A percentile compares a stretch with the other conserved stretches of the same genome.
Evolutionary conservation across 2,888 invertebrate species (phyloP).

Genomic region (Ectemnius continuus): DNA sequence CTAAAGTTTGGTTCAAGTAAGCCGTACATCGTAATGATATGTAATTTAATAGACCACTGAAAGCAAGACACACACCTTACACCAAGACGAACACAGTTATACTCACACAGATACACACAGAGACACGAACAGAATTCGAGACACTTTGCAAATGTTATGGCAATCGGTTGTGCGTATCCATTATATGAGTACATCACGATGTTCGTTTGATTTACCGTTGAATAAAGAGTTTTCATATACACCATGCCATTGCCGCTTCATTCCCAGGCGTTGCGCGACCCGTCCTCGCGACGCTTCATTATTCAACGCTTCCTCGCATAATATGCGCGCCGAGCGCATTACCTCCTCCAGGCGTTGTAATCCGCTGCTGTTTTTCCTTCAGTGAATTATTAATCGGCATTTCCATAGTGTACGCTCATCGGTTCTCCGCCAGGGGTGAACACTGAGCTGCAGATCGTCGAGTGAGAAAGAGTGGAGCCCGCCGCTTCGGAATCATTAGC

Average conservation of each 20-base stretch:
- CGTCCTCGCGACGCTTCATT: not conserved
- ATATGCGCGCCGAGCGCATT: not conserved
- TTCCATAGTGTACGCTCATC: conserved; percentile 1
- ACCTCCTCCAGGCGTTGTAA: not conserved
- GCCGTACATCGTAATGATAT: conserved; percentile 35
- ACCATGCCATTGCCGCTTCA: conserved; percentile 16
- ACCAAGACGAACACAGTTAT: too few species aligned
- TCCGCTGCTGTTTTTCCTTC: not conserved
- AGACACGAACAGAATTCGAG: too few species aligned
- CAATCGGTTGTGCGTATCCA: conserved; percentile 45
- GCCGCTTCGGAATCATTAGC: not conserved
- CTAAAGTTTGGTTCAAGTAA: not conserved
- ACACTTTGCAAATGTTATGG: conserved; percentile 25
- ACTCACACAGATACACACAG: too few species aligned
- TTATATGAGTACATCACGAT: conserved; percentile 31
- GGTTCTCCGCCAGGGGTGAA: not conserved
- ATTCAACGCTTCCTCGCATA: not conserved
- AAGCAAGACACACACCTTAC: conserved; percentile 2
- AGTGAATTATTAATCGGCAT: conserved; percentile 2
- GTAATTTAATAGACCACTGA: conserved; percentile 47
- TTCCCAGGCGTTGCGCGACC: not conserved
- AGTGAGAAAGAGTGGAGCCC: not conserved
- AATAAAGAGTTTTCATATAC: conserved; percentile 52
- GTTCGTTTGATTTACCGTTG: conserved; percentile 52
- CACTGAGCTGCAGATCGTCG: not conserved